Percentiles rank a stretch among this genome's conserved stretches.
Evolutionary conservation across 2,888 invertebrate species (phyloP).

Genomic region (Agapetus fuscipes): DNA sequence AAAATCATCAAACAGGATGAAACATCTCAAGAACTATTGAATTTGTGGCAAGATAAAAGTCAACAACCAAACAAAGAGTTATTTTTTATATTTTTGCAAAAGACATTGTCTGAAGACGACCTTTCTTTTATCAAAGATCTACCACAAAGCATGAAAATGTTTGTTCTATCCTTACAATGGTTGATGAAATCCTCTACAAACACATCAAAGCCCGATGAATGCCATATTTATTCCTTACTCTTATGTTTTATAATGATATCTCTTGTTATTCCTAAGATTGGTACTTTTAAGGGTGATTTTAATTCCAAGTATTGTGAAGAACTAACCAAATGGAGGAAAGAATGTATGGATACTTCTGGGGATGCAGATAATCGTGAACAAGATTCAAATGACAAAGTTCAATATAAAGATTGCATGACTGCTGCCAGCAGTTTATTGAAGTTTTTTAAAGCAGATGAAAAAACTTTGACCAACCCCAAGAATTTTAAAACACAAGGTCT

Average conservation of each 20-base stretch:
- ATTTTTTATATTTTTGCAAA: constrained; percentile 41
- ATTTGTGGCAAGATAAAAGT: constrained; percentile 2
- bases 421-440: constrained; percentile 48
- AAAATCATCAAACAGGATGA: constrained; percentile 27
- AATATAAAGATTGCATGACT: constrained; percentile 46
- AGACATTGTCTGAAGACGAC: constrained; percentile 33
- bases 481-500: constrained; percentile 47
- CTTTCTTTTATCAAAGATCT: constrained; percentile 33
- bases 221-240: constrained; percentile 48
- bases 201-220: constrained; percentile 30
- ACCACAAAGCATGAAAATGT: constrained; percentile 50
- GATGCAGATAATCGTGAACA: constrained; percentile 10
- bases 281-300: constrained; percentile 42
- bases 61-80: constrained; percentile 26
- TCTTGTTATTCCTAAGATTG: constrained; percentile 47
- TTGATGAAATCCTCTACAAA: constrained; percentile 40
- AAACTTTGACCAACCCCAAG: constrained; percentile 42
- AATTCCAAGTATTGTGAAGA: constrained; percentile 36
- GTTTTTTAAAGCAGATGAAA: constrained; percentile 49
- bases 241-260: constrained; percentile 48
- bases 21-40: constrained; percentile 11
- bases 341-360: constrained; percentile 17
- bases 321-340: constrained; percentile 28
- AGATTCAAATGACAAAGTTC: constrained; percentile 28
- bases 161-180: constrained; percentile 48